Evolutionary conservation across 2,888 invertebrate species (phyloP), one percentile per base, ranked within the genome.

Genomic region (Folsomia candida): DNA sequence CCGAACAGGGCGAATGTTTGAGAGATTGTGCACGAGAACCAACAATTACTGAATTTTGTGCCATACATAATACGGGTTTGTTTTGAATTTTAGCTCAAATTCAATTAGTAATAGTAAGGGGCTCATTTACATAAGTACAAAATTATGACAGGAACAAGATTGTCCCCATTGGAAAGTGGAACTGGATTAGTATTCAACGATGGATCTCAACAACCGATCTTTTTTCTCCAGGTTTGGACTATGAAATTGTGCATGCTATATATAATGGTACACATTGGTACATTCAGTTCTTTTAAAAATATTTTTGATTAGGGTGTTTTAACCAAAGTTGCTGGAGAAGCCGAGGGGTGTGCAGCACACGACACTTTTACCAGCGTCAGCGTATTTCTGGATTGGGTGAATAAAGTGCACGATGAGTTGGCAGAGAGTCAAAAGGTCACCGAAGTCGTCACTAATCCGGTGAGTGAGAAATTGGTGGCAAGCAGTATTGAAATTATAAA

Each of bases 1-100:
- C 70, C 0, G 76, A 76, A 24, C 61, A 71, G 22, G 73, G 73
- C 24, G 68, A 76, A 28, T 76, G 76, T 47, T 62, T 68, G 37
- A 24, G 54, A 47, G 71, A 73, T 28, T 76, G 76, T 64, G 71
- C 66, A 20, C 65, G 73, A 28, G 70, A 68, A 37, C 73, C 73
- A 29, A 76, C 76, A 20, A 76, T 71, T 20, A 76, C 76, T 1
- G 76, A 76, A 54, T 76, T 76, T 68, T 76, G 76, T 70, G 71
- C 72, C 9, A 69, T 67, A 1, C 60, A 69, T 65, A 68, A 54
- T 11, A n/a, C 29, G 58, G 65, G 64, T 68, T 67, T n/a, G 37
- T 29, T n/a, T n/a, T n/a, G n/a, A n/a, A n/a, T n/a, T 18, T 58
- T 47, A 47, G 18, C 22, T 22, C 25, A 58, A 18, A 22, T 25